Evolutionary conservation across 2,797 vertebrate genomes (phyloP).

Genomic region (Betta splendens): DNA sequence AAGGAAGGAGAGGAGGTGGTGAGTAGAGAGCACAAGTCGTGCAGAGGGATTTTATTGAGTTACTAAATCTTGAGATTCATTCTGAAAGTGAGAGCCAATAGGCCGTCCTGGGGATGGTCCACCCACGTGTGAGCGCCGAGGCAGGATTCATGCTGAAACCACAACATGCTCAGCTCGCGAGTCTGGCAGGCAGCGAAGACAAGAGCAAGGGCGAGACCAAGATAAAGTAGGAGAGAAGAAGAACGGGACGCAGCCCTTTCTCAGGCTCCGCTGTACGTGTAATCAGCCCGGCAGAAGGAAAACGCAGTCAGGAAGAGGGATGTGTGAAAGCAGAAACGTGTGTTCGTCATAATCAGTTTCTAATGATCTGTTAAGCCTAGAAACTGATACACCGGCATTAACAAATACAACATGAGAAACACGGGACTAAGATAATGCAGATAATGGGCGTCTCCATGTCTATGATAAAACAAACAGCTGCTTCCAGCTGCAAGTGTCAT

Average conservation of each 20-base stretch:
- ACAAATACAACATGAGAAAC: no score
- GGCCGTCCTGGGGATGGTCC: slow-evolving; percentile 37
- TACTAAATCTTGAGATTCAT: slow-evolving; percentile 46
- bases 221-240: slow-evolving; percentile 34
- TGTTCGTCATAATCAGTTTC: no score
- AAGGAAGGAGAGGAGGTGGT: slow-evolving; percentile 9
- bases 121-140: slow-evolving; percentile 21
- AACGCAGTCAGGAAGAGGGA: slow-evolving; percentile 35
- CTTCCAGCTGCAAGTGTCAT: no score
- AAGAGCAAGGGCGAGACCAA: slow-evolving; percentile 14
- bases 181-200: slow-evolving; percentile 41
- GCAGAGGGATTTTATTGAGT: slow-evolving; percentile 25
- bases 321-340: slow-evolving; percentile 49
- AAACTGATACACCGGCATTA: no score
- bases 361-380: no score
- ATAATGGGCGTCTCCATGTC: no score
- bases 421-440: no score
- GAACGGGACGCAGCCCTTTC: slow-evolving; percentile 13
- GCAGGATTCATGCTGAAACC: slow-evolving; percentile 55
- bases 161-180: slow-evolving; percentile 38
- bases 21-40: slow-evolving; percentile 26
- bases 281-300: slow-evolving; percentile 37
- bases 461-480: no score
- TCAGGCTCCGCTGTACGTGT: slow-evolving; percentile 27
- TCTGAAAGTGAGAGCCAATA: slow-evolving; percentile 50